Evolutionary conservation across 37 sponge, comb jelly and placozoan species (phyloP), one percentile per base, ranked within the genome.

Genomic region (Bolinopsis microptera): DNA sequence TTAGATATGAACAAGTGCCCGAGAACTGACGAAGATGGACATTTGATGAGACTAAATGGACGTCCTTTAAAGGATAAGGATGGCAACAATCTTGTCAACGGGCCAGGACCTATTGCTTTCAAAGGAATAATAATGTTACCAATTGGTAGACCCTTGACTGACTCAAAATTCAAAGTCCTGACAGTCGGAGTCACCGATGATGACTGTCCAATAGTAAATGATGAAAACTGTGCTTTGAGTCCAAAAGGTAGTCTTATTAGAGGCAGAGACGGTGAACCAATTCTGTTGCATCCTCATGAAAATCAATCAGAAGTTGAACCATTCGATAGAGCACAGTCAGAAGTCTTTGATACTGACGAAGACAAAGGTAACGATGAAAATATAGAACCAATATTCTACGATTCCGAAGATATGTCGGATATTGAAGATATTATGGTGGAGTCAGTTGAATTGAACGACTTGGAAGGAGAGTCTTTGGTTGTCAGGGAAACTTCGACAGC

Each of bases 101-200:
- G 90, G 36, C 9, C 90, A 36, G 90, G 90, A 36, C 90, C 90
- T 24, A 86, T 86, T 5, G 90, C 39, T 0, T 40, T 27, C 90
- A 86, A 38, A 40, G 90, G 90, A 0, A 40, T 86, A 48, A 48
- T 86, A 0, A 86, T 86, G 90, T 25, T 86, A 27, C 90, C 90
- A 5, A 27, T 86, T 1, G 90, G 90, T 23, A 39, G 90, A 40
- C 90, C 90, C 9, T 38, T 86, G 26, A 39, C 61, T 24, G 41
- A 24, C n/a, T 25, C 90, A 26, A 86, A 40, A 13, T 23, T 5
- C 90, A 38, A 24, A 25, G 90, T 86, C 1, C 61, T 86, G n/a
- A 27, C 21, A 13, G 40, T 1, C n/a, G 61, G 61, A 38, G 35
- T 39, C 0, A 26, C 41, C 3, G 35, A n/a, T 0, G 90, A 86